Evolutionary conservation across 30 jellyfish, hydroid and myxozoan genomes (phyloP).

Genomic region (Cassiopea andromeda): DNA sequence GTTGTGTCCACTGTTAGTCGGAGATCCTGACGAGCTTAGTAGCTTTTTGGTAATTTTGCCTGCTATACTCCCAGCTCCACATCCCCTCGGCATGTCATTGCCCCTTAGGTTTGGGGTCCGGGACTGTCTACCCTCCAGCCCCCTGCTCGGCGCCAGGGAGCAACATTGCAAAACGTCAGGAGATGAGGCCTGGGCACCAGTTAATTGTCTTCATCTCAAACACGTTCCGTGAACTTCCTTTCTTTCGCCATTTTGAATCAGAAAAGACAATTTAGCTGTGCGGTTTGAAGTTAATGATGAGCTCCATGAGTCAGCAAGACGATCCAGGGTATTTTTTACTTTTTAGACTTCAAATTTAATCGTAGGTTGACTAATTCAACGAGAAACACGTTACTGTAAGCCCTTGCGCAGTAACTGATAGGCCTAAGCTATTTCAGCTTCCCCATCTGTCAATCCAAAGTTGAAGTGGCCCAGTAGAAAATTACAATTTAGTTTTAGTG

Average conservation of each 20-base stretch:
- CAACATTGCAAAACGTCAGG: not conserved
- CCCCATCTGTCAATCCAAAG: too few species aligned
- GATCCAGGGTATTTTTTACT: conserved; percentile 65
- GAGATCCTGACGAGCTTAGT: too few species aligned
- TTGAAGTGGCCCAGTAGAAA: too few species aligned
- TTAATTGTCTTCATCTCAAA: conserved; percentile 1
- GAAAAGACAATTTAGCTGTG: not conserved
- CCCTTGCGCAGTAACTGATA: not conserved
- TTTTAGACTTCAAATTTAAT: not conserved
- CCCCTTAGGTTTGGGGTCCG: too few species aligned
- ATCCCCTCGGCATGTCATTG: too few species aligned
- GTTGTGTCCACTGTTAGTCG: too few species aligned
- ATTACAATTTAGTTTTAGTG: too few species aligned
- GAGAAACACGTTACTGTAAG: not conserved
- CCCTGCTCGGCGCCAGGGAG: too few species aligned
- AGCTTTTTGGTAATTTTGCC: too few species aligned
- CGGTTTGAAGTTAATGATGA: conserved; percentile 27
- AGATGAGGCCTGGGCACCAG: conserved; percentile 12
- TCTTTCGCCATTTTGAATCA: conserved; percentile 29
- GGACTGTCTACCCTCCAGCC: too few species aligned
- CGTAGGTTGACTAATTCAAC: not conserved
- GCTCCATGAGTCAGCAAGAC: conserved; percentile 58
- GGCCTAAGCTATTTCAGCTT: too few species aligned
- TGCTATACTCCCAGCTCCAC: too few species aligned
- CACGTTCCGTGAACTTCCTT: conserved; percentile 59